phyloP scores from a whole-genome alignment of 2,888 invertebrate genomes.

The Lycaena phlaeas region DNA sequence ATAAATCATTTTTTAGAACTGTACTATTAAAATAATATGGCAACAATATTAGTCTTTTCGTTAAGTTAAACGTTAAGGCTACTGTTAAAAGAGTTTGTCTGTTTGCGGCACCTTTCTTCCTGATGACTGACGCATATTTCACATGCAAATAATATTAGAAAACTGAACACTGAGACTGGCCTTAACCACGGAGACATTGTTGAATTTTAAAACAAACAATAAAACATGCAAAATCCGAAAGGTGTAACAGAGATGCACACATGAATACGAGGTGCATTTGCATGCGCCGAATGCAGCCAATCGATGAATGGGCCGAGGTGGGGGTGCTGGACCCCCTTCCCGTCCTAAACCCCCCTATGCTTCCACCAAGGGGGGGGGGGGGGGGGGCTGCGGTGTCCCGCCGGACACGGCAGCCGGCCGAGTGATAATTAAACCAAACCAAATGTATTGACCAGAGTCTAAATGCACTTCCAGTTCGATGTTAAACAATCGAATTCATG shows the following conservation, averaged over 20 bases:
- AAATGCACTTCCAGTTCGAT: not conserved
- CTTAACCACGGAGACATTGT: not conserved
- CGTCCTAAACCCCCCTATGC: not conserved
- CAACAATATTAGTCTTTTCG: too few relatives aligned
- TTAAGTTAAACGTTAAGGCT: too few relatives aligned
- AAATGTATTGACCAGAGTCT: conserved; percentile 12
- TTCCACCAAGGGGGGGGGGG: too few relatives aligned
- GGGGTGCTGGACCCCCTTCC: conserved; percentile 5
- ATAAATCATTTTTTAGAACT: too few relatives aligned
- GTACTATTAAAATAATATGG: too few relatives aligned
- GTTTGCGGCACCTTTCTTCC: too few relatives aligned
- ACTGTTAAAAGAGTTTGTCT: too few relatives aligned
- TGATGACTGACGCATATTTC: too few relatives aligned
- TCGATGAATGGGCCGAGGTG: conserved; percentile 16
- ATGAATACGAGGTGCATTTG: conserved; percentile 42
- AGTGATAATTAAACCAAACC: conserved; percentile 19
- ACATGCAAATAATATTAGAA: too few relatives aligned
- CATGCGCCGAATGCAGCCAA: conserved; percentile 37
- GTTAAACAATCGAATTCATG: too few relatives aligned
- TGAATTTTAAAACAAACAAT: conserved; percentile 14
- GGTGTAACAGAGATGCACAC: too few relatives aligned
- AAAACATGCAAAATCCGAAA: conserved; percentile 10
- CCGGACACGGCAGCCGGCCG: conserved; percentile 15
- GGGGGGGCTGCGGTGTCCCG: not conserved
- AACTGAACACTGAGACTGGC: not conserved